phyloP scores from a whole-genome alignment of 2,113 vertebrate genomes.

The Phalacrocorax pelagicus region DNA sequence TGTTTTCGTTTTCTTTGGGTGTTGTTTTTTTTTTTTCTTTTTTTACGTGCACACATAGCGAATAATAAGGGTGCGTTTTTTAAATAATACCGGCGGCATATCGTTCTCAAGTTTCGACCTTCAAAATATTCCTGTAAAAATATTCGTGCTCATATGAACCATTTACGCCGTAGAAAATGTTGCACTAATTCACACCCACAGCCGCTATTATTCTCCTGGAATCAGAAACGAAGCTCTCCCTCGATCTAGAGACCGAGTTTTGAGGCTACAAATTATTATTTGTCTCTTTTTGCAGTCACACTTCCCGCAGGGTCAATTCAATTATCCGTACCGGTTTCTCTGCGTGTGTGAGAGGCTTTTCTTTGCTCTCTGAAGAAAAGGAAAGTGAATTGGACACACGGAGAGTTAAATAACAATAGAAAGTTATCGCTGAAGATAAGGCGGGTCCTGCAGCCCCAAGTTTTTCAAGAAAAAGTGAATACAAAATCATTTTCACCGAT shows the following conservation, averaged over 20 bases:
- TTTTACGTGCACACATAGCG: background rate
- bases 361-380: background rate
- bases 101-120: background rate
- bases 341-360: background rate
- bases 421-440: background rate
- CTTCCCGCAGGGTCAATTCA: background rate
- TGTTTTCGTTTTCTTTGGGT: background rate
- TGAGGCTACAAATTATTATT: background rate
- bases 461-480: background rate
- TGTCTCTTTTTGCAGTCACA: background rate
- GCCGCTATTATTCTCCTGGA: background rate
- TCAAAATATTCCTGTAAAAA: background rate
- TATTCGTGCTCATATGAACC: rapidly evolving
- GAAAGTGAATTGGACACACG: background rate
- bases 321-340: background rate
- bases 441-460: background rate
- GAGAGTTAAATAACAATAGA: background rate
- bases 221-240: background rate
- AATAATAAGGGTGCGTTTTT: background rate
- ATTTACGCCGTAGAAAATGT: background rate
- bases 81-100: rapidly evolving
- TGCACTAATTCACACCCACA: background rate
- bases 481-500: background rate
- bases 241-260: background rate
- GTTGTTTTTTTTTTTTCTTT: background rate